Evolutionary conservation across 2,888 invertebrate genomes (phyloP).

Genomic region (Ophioninae sp.): DNA sequence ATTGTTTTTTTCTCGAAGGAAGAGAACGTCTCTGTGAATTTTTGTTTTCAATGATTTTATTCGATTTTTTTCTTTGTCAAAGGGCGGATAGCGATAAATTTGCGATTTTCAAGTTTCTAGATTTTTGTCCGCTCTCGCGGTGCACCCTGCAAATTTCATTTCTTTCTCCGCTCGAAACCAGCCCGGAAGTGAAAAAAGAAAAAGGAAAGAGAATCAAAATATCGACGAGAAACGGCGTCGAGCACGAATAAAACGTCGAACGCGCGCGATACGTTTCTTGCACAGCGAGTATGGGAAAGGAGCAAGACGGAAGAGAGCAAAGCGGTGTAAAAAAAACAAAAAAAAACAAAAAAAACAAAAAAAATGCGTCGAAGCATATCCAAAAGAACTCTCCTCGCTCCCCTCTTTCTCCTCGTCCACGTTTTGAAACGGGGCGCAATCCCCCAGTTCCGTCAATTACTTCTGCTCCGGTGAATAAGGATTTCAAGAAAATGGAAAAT

Average conservation of each 20-base stretch:
- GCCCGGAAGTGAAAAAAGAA: neutral
- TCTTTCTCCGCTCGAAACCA: too few species aligned
- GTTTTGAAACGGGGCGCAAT: constrained; percentile 60
- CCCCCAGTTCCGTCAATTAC: constrained; percentile 65
- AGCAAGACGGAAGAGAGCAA: constrained; percentile 6
- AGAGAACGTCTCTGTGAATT: too few species aligned
- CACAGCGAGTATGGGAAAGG: neutral
- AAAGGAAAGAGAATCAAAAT: neutral
- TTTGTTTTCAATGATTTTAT: too few species aligned
- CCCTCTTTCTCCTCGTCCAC: constrained; percentile 20
- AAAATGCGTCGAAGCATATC: constrained; percentile 47
- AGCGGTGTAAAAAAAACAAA: constrained; percentile 49
- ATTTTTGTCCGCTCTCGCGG: too few species aligned
- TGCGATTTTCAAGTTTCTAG: too few species aligned
- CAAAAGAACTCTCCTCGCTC: constrained; percentile 34
- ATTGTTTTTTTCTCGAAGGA: too few species aligned
- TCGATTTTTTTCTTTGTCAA: too few species aligned
- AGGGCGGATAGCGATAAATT: too few species aligned
- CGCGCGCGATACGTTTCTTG: constrained; percentile 14
- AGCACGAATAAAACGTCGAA: constrained; percentile 35
- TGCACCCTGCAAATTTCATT: too few species aligned
- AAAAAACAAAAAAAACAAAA: too few species aligned
- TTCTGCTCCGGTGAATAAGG: constrained; percentile 60
- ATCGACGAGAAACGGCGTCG: neutral
- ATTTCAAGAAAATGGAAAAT: constrained; percentile 61